Evolutionary conservation across 2,113 vertebrate species (phyloP), one percentile per base, ranked within the genome.

Genomic region (Balaenoptera acutorostrata): DNA sequence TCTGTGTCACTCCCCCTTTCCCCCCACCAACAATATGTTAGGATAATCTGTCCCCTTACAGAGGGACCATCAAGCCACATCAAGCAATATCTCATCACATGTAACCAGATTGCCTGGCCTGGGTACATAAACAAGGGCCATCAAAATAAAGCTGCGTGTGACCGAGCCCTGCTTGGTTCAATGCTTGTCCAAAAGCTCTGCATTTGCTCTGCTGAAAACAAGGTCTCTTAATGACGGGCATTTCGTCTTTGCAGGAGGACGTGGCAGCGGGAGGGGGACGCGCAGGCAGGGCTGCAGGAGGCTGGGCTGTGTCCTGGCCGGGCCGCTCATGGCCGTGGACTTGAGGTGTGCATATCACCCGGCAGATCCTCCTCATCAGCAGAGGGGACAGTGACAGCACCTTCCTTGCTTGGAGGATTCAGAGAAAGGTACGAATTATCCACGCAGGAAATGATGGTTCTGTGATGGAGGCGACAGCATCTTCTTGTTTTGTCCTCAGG

Each of bases 281-380:
- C 3, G 0, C 18, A 55, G 75, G 27, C 36, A 14, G 36, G n/a
- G 18, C 21, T 0, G 46, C 2, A 0, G 81, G 71, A 15, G 23
- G 36, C 15, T n/a, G 9, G 15, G 49, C 31, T 9, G 39, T 6
- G 64, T 59, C 31, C 2, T 8, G 31, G 29, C 49, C 89, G 44
- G 31, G 2, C 36, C 2, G 0, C 36, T 44, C 3, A 0, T 12
- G 77, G 31, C 33, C 8, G 0, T 9, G 84, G 18, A 20, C 69
- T 44, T 46, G 31, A 46, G 17, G 39, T 0, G 7, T 29, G 10
- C 10, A 8, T 10, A 31, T 57, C 8, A 39, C 29, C 46, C 15
- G 12, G 59, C 6, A 66, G 17, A 74, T 6, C 46, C 36, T 36
- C 36, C 59, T 41, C 39, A 2, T 66, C 2, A 31, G 39, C 27